Evolutionary conservation across 1,140 invertebrate genomes (phyloP), one percentile per base, ranked within the genome.

Genomic region (Zaprionus inermis): DNA sequence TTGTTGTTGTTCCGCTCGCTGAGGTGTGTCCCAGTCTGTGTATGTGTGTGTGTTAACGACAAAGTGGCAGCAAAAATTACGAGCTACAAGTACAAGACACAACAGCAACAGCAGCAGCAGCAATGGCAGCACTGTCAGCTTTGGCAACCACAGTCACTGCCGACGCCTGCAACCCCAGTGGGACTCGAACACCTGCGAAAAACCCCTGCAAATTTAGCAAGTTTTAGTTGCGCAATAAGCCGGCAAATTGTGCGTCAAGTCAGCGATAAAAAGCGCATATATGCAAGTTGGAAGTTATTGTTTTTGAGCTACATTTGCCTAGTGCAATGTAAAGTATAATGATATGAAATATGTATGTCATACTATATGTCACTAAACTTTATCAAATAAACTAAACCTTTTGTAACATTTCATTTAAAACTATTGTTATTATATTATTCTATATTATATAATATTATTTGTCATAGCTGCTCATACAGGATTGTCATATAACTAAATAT

Each of bases 1-100:
- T 83, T 89, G 80, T 72, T 80, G 69, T 71, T 88, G 79, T 79
- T 78, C 52, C 70, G 24, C 58, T 57, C 68, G 54, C 58, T 41
- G 44, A 64, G 58, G 54, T 73, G 54, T 57, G 46, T 38, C 55
- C 22, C 18, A 30, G 14, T n/a, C 5, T 58, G 36, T 11, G 24
- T 10, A 36, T 56, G 20, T 54, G 20, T 11, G 22, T 36, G 32
- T 16, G 28, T 57, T 52, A 85, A 54, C 63, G 60, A 74, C 66
- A 76, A 83, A 76, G 82, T 81, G 78, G 75, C 67, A 69, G 72
- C 78, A 79, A 81, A 86, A 88, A 88, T 85, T 81, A 86, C 72
- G 68, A 78, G 71, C 79, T 70, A 78, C 75, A 85, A 86, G 68
- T 65, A 64, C 59, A 71, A 65, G 49, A 78, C 36, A 73, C 5